Conservation (phyloP, 1,140 invertebrate species). For the Sogatella furcifera region DNA sequence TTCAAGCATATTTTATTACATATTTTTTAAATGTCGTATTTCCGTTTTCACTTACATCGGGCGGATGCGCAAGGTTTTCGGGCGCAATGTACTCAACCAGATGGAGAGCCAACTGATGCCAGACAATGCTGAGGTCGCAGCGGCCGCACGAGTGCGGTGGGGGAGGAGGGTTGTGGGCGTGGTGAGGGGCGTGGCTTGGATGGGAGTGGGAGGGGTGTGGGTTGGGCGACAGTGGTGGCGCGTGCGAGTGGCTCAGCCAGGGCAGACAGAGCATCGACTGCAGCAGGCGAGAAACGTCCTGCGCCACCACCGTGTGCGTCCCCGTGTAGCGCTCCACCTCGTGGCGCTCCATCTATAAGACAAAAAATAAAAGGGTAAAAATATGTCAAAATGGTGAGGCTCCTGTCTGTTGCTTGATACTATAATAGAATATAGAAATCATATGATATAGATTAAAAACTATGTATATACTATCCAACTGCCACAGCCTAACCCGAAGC, state of each 20-base stretch:
- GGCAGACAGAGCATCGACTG: constrained; percentile 69
- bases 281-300: constrained; percentile 65
- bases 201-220: not conserved
- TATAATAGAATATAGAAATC: too few species aligned
- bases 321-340: constrained; percentile 75
- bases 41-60: constrained; percentile 65
- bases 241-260: constrained; percentile 43
- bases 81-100: constrained; percentile 70
- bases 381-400: too few species aligned
- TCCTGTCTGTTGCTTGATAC: too few species aligned
- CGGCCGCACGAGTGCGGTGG: constrained; percentile 51
- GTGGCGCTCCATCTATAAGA: constrained; percentile 78
- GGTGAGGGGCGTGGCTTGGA: constrained; percentile 5
- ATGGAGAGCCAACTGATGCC: constrained; percentile 80
- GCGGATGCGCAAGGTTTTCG: constrained; percentile 54
- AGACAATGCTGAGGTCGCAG: constrained; percentile 85
- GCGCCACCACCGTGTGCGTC: constrained; percentile 61
- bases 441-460: too few species aligned
- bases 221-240: not conserved
- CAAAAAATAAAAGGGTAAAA: not conserved
- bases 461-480: too few species aligned
- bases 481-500: too few species aligned
- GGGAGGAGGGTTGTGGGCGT: too few species aligned
- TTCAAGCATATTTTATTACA: too few species aligned
- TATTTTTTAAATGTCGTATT: too few species aligned